phyloP scores from a whole-genome alignment of 2,797 vertebrate species.

The Sarcophilus harrisii region DNA sequence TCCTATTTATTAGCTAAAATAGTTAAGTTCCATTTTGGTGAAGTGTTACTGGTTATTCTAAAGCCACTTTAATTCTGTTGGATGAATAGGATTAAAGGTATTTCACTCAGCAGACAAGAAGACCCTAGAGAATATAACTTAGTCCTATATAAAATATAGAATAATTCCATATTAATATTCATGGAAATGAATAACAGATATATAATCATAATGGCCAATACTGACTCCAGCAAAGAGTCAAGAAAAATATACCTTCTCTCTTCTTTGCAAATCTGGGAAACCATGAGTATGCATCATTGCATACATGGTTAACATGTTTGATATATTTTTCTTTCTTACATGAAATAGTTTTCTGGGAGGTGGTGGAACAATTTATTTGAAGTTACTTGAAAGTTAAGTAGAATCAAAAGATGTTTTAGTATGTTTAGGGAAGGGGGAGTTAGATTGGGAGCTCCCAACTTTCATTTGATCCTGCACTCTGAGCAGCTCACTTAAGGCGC shows the following conservation, averaged over 20 bases:
- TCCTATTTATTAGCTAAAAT: not conserved
- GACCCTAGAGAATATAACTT: constrained; percentile 7
- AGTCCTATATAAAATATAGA: constrained; percentile 20
- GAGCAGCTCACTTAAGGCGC: not conserved
- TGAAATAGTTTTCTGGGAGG: not conserved
- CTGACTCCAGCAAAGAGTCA: not conserved
- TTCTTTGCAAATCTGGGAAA: not conserved
- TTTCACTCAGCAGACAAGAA: constrained; percentile 26
- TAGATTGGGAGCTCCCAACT: not conserved
- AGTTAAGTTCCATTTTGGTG: constrained; percentile 27
- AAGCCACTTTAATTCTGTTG: constrained; percentile 31
- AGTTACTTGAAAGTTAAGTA: not conserved
- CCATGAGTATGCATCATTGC: not conserved
- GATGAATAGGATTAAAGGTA: constrained; percentile 26
- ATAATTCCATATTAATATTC: constrained; percentile 13
- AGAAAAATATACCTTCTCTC: not conserved
- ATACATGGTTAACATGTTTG: not conserved
- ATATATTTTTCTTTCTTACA: not conserved
- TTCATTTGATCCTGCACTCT: not conserved
- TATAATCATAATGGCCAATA: not conserved
- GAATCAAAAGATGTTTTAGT: not conserved
- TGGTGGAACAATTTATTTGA: not conserved
- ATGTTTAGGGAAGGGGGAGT: not conserved
- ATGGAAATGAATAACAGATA: constrained; percentile 41
- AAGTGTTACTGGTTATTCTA: constrained; percentile 30